Base-by-base conservation (phyloP, 2,888 invertebrate species). In the Lottia scabra region DNA sequence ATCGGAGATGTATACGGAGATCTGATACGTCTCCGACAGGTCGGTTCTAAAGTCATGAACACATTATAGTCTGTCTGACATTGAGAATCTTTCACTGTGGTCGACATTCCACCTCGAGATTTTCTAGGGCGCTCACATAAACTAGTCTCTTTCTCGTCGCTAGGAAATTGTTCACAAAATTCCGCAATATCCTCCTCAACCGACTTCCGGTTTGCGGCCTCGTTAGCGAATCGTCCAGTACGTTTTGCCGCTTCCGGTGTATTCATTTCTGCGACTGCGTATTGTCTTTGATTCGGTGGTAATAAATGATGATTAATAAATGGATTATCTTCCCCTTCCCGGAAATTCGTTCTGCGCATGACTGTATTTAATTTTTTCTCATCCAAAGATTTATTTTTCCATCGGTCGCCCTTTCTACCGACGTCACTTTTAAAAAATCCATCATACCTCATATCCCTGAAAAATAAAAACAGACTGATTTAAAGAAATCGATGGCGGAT, bases 361-460 rank as follows among this genome's bases (percentile, higher is more conserved):
- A 56, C 56, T 44, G 26, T 30, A 68, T 75, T 70, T 5, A 77
- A 70, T 13, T 70, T 43, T 67, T 74, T 74, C 67, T 77, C 75
- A 56, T 75, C 78, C 64, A 78, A 63, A 1, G 76, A 78, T 63
- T 75, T 77, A 70, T 76, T 75, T 26, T 45, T 65, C 79, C 79
- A 77, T 5, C 13, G 19, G 23, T 56, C 56, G 10, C 56, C 19
- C 15, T 19, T 19, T 27, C 70, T 64, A 5, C 65, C 44, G 48
- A 64, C 64, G 23, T 70, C 64, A 19, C 64, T 65, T 48, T 70
- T 70, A 38, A 64, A 65, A 30, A 27, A 70, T 13, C 70, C 70
- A 23, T 70, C 70, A 30, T 70, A 70, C 27, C 65, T 64, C 46
- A 46, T 45, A 38, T 70, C 70, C 63, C 70, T 70, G 70, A 38